A percentile compares a stretch with the other conserved stretches of the same genome.
These are phyloP conservation scores for Brachionus asplanchnoidis DNA, from an alignment of 1,140 invertebrate genomes.

Conservation along the genomic window DNA sequence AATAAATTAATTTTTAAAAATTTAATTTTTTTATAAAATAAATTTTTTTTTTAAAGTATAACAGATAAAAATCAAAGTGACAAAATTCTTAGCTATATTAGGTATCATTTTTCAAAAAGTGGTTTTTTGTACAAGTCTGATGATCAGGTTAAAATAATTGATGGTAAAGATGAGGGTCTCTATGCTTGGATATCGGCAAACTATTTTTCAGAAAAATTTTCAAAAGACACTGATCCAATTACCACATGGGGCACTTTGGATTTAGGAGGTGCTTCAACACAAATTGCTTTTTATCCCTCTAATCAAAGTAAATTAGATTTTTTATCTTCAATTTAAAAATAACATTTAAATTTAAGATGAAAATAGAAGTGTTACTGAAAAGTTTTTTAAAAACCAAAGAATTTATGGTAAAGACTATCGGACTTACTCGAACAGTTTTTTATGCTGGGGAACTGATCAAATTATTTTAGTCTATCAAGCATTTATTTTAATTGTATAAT, in stretches of 20 bases:
- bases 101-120: conserved; percentile 7
- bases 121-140: conserved; percentile 13
- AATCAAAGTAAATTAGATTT: neutral
- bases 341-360: neutral
- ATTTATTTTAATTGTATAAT: neutral
- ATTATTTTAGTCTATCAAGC: conserved; percentile 33
- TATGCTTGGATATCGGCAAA: conserved; percentile 60
- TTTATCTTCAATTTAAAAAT: neutral
- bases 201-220: conserved; percentile 49
- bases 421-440: conserved; percentile 2
- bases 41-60: neutral
- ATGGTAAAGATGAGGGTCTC: conserved; percentile 58
- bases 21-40: too few species aligned
- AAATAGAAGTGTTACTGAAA: neutral
- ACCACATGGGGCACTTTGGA: conserved; percentile 56
- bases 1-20: too few species aligned
- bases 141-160: conserved; percentile 50
- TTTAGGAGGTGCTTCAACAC: conserved; percentile 62
- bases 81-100: neutral
- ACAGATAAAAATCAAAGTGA: conserved; percentile 11
- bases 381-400: conserved; percentile 21
- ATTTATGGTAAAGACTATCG: conserved; percentile 20
- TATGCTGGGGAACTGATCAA: conserved; percentile 38
- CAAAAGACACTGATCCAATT: neutral
- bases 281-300: conserved; percentile 56